Evolutionary conservation across 2,113 vertebrate species (phyloP), one percentile per base, ranked within the genome.

Genomic region (Hoplias malabaricus): DNA sequence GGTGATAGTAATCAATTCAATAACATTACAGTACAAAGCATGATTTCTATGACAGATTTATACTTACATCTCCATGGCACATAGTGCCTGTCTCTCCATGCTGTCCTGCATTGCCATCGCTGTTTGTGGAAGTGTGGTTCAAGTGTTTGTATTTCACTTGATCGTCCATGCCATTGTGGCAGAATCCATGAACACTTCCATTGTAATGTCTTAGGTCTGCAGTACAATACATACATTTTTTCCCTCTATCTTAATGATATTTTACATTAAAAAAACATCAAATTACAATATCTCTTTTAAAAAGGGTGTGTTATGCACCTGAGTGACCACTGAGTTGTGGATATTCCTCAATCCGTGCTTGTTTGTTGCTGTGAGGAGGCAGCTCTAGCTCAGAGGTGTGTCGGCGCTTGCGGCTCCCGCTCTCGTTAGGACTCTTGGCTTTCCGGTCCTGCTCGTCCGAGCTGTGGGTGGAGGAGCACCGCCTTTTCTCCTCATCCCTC

Each of bases 351-450:
- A 5, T n/a, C 11, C 36, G 16, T 7, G 75, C 40, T 4, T 50
- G 29, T 33, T 86, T 83, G n/a, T 12, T 2, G 31, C 78, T 77
- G 19, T 36, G 63, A 36, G 14, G 77, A 67, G 84, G 83, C 78
- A 82, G 36, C 25, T 70, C 5, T 85, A 84, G 71, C 73, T 85
- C 86, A 25, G 13, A 21, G 34, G 88, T 88, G 31, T 80, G 57
- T 78, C 62, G 82, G 0, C 81, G 76, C 57, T 93, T 89, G 73
- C 79, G 87, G 80, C 82, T 89, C 70, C 86, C 87, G 70, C 76
- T 80, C 80, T 90, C 77, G 40, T 85, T 69, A 1, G 84, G 82
- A 65, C 76, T 77, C 73, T 69, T 75, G 69, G 76, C 69, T 70
- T 25, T 81, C 81, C 48, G 57, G 76, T 76, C 25, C 36, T 6